phyloP scores from a whole-genome alignment of 2,797 vertebrate species.

The Cercopithecus mitis region DNA sequence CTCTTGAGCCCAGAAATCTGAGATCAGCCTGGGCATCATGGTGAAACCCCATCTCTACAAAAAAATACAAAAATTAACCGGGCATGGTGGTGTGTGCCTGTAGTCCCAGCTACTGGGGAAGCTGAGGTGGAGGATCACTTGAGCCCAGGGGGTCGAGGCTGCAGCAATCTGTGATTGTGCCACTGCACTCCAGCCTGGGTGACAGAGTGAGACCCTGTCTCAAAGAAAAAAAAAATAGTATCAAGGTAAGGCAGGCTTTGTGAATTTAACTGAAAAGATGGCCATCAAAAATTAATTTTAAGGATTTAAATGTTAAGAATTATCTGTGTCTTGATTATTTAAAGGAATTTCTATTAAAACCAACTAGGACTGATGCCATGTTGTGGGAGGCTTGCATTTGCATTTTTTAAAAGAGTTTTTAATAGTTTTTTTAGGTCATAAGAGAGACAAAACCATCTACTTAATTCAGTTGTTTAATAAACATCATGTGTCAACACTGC shows the following conservation, averaged over 20 bases:
- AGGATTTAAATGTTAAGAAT: conserved; percentile 56
- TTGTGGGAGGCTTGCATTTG: conserved; percentile 37
- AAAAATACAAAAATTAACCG: background rate
- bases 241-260: conserved; percentile 10
- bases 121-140: background rate
- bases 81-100: background rate
- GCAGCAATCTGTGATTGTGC: background rate
- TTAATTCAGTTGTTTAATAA: conserved; percentile 49
- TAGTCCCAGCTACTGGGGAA: background rate
- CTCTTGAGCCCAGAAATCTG: background rate
- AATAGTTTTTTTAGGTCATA: conserved; percentile 28
- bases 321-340: conserved; percentile 61
- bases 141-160: background rate
- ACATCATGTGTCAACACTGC: background rate
- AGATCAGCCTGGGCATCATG: background rate
- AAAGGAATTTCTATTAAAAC: conserved; percentile 45
- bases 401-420: conserved; percentile 40
- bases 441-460: conserved; percentile 47
- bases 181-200: background rate
- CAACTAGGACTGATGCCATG: conserved; percentile 33
- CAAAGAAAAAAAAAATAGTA: background rate
- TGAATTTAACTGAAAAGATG: conserved; percentile 46
- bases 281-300: conserved; percentile 54
- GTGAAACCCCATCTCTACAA: background rate
- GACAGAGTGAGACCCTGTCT: too few species aligned